These are phyloP conservation scores for Drosophila orena DNA, from an alignment of 1,140 invertebrate species.

Conservation along the genomic window DNA sequence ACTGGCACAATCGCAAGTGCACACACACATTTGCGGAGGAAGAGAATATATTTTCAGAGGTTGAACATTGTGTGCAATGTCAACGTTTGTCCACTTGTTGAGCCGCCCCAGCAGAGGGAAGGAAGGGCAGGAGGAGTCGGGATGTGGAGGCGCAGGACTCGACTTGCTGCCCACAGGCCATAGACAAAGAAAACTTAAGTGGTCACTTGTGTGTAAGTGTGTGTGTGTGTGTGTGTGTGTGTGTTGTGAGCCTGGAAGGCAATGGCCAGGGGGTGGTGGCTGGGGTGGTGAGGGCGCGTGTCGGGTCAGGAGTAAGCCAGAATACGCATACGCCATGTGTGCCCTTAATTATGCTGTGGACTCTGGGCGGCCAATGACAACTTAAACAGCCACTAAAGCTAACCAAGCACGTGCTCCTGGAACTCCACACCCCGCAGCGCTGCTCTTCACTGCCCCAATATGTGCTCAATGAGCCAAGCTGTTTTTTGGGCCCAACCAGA, in stretches of 20 bases:
- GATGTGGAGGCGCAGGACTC: slow-evolving; percentile 22
- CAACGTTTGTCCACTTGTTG: slow-evolving; percentile 80
- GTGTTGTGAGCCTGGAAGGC: not conserved
- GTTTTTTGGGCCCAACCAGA: slow-evolving; percentile 32
- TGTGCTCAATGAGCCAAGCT: slow-evolving; percentile 72
- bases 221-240: slow-evolving; percentile 3
- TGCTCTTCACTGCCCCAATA: not conserved
- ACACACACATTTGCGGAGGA: slow-evolving; percentile 5
- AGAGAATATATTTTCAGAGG: slow-evolving; percentile 43
- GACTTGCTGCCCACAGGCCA: slow-evolving; percentile 56
- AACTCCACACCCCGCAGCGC: slow-evolving; percentile 7
- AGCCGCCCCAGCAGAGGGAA: slow-evolving; percentile 43
- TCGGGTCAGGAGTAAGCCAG: slow-evolving; percentile 34
- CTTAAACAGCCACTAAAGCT: slow-evolving; percentile 74
- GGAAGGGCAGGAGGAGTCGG: slow-evolving; percentile 10
- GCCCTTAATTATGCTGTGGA: slow-evolving; percentile 70
- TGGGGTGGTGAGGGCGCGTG: slow-evolving; percentile 1
- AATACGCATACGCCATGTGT: slow-evolving; percentile 76
- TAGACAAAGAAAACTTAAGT: slow-evolving; percentile 80
- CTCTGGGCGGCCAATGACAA: slow-evolving; percentile 51
- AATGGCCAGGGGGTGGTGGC: not conserved
- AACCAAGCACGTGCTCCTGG: slow-evolving; percentile 62
- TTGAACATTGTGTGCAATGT: slow-evolving; percentile 72
- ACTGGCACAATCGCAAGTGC: slow-evolving; percentile 26
- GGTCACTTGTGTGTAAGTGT: slow-evolving; percentile 52